Evolutionary conservation across 2,113 vertebrate genomes (phyloP), one percentile per base, ranked within the genome.

Genomic region (Chauna torquata): DNA sequence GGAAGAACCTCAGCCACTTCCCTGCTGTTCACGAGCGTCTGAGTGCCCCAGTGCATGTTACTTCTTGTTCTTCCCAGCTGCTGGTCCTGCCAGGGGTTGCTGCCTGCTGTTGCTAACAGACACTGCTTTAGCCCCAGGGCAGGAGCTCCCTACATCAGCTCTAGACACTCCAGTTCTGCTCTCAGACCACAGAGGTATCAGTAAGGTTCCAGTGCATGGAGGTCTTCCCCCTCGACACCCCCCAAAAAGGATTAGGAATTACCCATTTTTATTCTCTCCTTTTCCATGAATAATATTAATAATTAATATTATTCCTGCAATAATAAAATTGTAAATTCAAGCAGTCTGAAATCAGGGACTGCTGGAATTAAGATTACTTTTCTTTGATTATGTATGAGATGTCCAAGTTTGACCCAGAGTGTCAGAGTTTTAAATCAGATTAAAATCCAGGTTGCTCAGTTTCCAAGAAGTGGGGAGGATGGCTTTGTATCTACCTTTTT

Each of bases 381-480:
- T 83, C 57, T 94, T 30, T 68, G 58, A 18, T 94, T 86, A 84
- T 82, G 55, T 75, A 82, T 82, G 44, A 92, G 20, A 34, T 69
- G 57, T 84, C 93, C 93, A 27, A 8, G 5, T 65, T 81, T 89
- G 74, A 87, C 74, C 77, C 83, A 82, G n/a, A 89, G 28, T 17
- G 74, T 86, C 91, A 87, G 65, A 20, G 19, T 70, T 86, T 69
- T 45, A 66, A 86, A 92, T 6, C n/a, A 59, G 36, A n/a, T 77
- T 66, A 50, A 82, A 96, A 19, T 61, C 42, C 66, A 61, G 12
- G 25, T 92, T 96, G 44, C 81, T 92, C 61, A 87, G 47, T 76
- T 72, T 50, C 36, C 36, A 38, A 25, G 34, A 52, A 38, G 5
- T 44, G 42, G 24, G 58, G 27, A 65, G 40, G 44, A 65, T 30